Evolutionary conservation across 2,888 invertebrate species (phyloP).

Genomic region (Adelognathus sp.): DNA sequence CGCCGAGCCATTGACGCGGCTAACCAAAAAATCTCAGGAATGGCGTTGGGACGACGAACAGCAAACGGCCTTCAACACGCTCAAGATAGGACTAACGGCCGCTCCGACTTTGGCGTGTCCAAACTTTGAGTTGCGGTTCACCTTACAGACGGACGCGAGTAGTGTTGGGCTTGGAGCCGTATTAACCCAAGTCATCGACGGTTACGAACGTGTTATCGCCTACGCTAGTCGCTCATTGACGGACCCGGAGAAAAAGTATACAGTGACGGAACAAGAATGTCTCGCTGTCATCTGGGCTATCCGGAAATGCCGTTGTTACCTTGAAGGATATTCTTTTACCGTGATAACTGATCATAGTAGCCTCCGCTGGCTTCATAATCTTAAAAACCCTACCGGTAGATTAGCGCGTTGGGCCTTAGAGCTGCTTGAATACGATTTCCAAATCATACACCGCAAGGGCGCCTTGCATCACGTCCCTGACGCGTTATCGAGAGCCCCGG

Average conservation of each 20-base stretch:
- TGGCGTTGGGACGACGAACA: neutral
- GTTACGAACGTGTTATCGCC: no score
- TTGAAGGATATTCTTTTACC: neutral
- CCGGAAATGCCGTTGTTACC: no score
- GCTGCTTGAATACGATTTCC: slow-evolving; percentile 45
- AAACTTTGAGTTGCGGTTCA: slow-evolving; percentile 1
- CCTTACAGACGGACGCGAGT: no score
- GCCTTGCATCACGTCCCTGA: slow-evolving; percentile 48
- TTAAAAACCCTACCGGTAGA: slow-evolving; percentile 31
- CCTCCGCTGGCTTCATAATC: slow-evolving; percentile 51
- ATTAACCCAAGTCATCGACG: no score
- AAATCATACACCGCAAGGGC: no score
- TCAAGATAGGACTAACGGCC: neutral
- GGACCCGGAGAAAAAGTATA: slow-evolving; percentile 54
- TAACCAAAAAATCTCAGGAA: neutral
- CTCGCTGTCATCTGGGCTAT: no score
- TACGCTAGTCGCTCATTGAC: no score
- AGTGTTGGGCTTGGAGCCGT: no score
- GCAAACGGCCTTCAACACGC: neutral
- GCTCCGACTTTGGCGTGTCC: neutral
- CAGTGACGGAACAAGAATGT: slow-evolving; percentile 59
- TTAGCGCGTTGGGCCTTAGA: slow-evolving; percentile 53
- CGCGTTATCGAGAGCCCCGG: slow-evolving; percentile 31
- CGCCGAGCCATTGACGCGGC: neutral
- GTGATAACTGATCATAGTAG: slow-evolving; percentile 48